phyloP scores from a whole-genome alignment of 1,140 invertebrate genomes.

The Drosophila rufa region DNA sequence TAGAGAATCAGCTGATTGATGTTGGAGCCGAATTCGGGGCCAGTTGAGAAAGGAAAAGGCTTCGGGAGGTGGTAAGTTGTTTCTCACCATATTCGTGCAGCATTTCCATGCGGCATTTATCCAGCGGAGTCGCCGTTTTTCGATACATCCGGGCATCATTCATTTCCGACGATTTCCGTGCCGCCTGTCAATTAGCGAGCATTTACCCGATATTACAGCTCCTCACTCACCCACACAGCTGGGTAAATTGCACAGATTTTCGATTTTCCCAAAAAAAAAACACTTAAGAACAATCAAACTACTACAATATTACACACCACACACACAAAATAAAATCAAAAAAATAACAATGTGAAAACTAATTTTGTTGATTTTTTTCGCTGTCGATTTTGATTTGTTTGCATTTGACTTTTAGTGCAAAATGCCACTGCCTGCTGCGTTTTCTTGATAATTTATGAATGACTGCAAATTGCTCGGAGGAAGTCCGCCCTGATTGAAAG shows the following conservation, averaged over 20 bases:
- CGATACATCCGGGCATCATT: slow-evolving; percentile 52
- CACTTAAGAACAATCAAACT: slow-evolving; percentile 45
- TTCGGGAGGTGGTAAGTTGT: slow-evolving; percentile 9
- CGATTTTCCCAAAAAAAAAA: slow-evolving; percentile 42
- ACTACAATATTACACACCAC: slow-evolving; percentile 3
- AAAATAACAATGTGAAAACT: slow-evolving; percentile 67
- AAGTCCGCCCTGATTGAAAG: slow-evolving; percentile 68
- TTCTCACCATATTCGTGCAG: slow-evolving; percentile 64
- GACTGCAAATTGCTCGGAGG: slow-evolving; percentile 68
- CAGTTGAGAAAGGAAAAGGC: not conserved
- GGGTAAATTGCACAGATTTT: slow-evolving; percentile 55
- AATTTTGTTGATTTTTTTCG: slow-evolving; percentile 58
- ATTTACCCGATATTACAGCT: slow-evolving; percentile 60
- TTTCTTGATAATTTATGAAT: slow-evolving; percentile 80
- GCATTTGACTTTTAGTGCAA: slow-evolving; percentile 58
- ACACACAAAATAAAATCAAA: slow-evolving; percentile 17
- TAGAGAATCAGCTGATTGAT: slow-evolving; percentile 73
- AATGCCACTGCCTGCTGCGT: slow-evolving; percentile 62
- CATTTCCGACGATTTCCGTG: slow-evolving; percentile 71
- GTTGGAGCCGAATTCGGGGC: slow-evolving; percentile 32
- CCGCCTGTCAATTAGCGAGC: slow-evolving; percentile 69
- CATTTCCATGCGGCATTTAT: slow-evolving; percentile 52
- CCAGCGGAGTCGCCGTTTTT: slow-evolving; percentile 48
- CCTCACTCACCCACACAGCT: slow-evolving; percentile 30
- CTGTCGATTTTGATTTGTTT: slow-evolving; percentile 53